Base-by-base conservation (phyloP, 2,797 vertebrate species). In the Varecia variegata region DNA sequence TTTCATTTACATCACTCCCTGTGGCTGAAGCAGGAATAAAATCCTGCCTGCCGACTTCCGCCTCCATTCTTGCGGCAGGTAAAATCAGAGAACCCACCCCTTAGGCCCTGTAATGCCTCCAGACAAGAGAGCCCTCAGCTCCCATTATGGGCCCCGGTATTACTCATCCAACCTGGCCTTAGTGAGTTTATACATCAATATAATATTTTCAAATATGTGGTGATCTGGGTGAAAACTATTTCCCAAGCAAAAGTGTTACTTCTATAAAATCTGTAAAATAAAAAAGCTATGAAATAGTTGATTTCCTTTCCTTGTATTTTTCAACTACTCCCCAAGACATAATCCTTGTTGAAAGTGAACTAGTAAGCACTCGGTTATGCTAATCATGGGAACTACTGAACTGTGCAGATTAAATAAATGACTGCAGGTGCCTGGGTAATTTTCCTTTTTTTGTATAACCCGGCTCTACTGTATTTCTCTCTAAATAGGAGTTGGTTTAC, bases 221-320 rank as follows among this genome's bases (percentile, higher is more conserved):
- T 60, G 23, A 68, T 56, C 23, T 47, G 45, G 77, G 60, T 96
- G 25, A 89, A 83, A 96, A 95, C 68, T 47, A 52, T 56, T 62
- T 92, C 43, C 70, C 70, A 82, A 50, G 85, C 40, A 90, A 86
- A 94, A 94, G 52, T 94, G 62, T 94, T 93, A 65, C 38, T 70
- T 95, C 94, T 73, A 68, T 82, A 77, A 73, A 87, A 87, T 68
- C 54, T 60, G 30, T 43, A 94, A 86, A 89, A 89, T 92, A 90
- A 91, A 93, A 76, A 77, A 82, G 40, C 32, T 81, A 58, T 80
- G 30, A 62, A 96, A 79, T 80, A 95, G 71, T 35, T 83, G 45
- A 70, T 92, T 92, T 91, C 77, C 81, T 86, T 96, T 93, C 40
- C 88, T 93, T 92, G 32, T 74, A 84, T 82, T 96, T 92, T 81